These are phyloP conservation scores for Erynnis tages DNA, from an alignment of 2,888 invertebrate species.

Conservation along the genomic window DNA sequence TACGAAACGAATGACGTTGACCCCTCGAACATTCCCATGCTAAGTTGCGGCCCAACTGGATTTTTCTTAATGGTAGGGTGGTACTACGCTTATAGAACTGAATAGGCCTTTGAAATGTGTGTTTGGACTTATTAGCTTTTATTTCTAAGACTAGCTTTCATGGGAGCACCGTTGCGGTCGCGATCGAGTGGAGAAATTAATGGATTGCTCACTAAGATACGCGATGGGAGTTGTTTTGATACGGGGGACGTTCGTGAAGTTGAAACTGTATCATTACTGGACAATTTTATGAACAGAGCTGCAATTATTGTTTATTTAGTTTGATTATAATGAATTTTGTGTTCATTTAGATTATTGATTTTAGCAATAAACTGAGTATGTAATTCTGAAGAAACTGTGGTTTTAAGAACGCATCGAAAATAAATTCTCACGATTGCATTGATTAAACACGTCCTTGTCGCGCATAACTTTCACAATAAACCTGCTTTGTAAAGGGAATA, in stretches of 20 bases:
- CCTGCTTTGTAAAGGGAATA: constrained; percentile 24
- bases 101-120: constrained; percentile 69
- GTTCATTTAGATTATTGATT: not conserved
- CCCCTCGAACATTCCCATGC: constrained; percentile 79
- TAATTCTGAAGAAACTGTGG: constrained; percentile 25
- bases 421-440: constrained; percentile 27
- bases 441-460: constrained; percentile 25
- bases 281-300: not conserved
- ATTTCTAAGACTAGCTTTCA: constrained; percentile 70
- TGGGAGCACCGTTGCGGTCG: constrained; percentile 46
- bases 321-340: not conserved
- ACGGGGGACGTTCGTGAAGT: not conserved
- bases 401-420: constrained; percentile 12
- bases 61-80: constrained; percentile 71
- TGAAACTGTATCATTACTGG: not conserved
- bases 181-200: constrained; percentile 37
- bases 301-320: not conserved
- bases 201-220: constrained; percentile 39
- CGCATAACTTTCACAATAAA: constrained; percentile 26
- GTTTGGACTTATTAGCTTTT: constrained; percentile 75
- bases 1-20: constrained; percentile 75
- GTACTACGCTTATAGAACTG: constrained; percentile 55
- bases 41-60: constrained; percentile 68
- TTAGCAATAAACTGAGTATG: not conserved
- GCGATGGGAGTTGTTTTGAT: constrained; percentile 8